phyloP scores from a whole-genome alignment of 2,888 invertebrate genomes.

The Coremacera marginata region DNA sequence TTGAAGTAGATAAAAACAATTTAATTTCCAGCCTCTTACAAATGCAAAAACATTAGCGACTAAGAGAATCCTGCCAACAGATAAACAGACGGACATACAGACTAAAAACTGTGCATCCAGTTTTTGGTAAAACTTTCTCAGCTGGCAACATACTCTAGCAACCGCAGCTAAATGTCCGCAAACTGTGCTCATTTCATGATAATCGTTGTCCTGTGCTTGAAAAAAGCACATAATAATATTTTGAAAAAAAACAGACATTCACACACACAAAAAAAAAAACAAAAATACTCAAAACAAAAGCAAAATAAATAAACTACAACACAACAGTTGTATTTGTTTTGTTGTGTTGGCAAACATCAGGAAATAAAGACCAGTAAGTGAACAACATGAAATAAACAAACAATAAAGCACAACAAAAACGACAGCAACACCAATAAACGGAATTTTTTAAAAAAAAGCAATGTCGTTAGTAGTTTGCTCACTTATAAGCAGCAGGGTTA shows the following conservation, averaged over 20 bases:
- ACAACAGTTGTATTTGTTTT: too few species aligned
- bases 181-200: neutral
- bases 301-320: neutral
- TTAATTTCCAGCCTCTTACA: constrained; percentile 9
- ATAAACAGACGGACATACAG: too few species aligned
- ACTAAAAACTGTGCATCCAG: neutral
- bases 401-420: too few species aligned
- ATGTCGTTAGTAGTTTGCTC: neutral
- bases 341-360: too few species aligned
- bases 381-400: too few species aligned
- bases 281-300: neutral
- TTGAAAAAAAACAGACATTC: neutral
- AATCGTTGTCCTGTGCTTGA: neutral
- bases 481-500: neutral
- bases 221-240: neutral
- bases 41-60: neutral
- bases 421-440: too few species aligned
- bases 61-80: neutral
- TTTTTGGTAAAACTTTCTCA: neutral
- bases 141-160: neutral
- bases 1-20: neutral
- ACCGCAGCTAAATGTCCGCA: neutral
- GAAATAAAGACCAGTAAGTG: too few species aligned
- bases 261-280: neutral
- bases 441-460: too few species aligned